Evolutionary conservation across 2,888 invertebrate species (phyloP).

Genomic region (Hemithea aestivaria): DNA sequence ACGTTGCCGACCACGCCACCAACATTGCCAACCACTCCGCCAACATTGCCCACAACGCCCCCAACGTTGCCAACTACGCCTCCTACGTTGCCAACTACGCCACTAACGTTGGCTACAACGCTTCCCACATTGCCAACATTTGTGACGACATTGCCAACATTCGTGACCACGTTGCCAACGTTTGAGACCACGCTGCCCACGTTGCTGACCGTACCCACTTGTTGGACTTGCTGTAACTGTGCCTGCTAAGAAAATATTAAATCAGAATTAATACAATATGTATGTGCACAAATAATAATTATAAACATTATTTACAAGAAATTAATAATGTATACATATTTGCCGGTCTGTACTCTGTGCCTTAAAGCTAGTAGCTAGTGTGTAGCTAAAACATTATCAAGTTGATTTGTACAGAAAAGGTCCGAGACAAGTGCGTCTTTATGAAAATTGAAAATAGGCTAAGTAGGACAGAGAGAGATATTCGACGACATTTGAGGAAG

Average conservation of each 20-base stretch:
- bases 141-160: conserved; percentile 34
- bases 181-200: conserved; percentile 34
- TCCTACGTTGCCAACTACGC: conserved; percentile 42
- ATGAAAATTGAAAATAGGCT: too few species aligned
- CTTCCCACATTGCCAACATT: conserved; percentile 34
- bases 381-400: too few species aligned
- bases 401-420: too few species aligned
- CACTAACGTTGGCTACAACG: conserved; percentile 30
- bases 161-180: conserved; percentile 34
- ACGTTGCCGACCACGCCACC: conserved; percentile 34
- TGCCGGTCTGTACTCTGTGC: too few species aligned
- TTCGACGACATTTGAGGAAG: too few species aligned
- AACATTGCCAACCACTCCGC: conserved; percentile 37
- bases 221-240: conserved; percentile 83
- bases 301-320: too few species aligned
- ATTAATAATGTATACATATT: too few species aligned
- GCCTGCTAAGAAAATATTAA: conserved; percentile 76
- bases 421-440: too few species aligned
- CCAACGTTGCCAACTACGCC: conserved; percentile 39
- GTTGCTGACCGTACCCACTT: conserved; percentile 49
- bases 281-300: too few species aligned
- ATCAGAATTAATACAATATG: too few species aligned
- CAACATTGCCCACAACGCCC: conserved; percentile 29
- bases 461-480: too few species aligned
- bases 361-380: too few species aligned